Evolutionary conservation across 2,797 vertebrate genomes (phyloP), one percentile per base, ranked within the genome.

Genomic region (Steatocranus sp.): DNA sequence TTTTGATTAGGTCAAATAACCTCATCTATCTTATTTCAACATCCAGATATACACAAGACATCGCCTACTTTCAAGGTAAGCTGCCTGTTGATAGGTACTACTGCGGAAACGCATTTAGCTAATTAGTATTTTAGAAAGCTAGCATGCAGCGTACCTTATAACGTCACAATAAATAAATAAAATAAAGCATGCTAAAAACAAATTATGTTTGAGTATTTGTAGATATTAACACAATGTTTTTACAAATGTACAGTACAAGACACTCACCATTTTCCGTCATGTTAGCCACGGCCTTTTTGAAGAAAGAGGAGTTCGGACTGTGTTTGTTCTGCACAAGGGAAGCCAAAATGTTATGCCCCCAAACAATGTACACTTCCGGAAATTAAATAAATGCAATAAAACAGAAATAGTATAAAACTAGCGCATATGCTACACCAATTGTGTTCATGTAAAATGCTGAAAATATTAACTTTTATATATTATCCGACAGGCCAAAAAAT

Each of bases 281-380:
- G 54, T 32, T 32, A 7, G 0, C 54, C 54, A 4, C 54, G 1
- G 3, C 5, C 27, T 0, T 7, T 18, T 58, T 58, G 1, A 32
- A 58, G 27, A 58, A 58, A 58, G 51, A 53, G 25, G 25, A 56
- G 54, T 4, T 56, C 15, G 27, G 54, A 58, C 27, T 32, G 27
- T 58, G 54, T 32, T 58, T 58, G 54, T 58, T 58, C 15, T 27
- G 3, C 5, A 56, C 27, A 32, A 32, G 27, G 5, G 54, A 6
- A 32, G 54, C 27, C 18, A 58, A 5, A 27, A 17, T 17, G 53
- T 27, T 54, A 54, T 0, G 8, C 23, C 3, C 12, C 51, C 7
- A 58, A 58, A 18, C 15, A 56, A 58, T 32, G 27, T 2, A 58
- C 54, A 18, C 27, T 18, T 18, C 27, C 27, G 15, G 2, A 58